A percentile compares a stretch with the other conserved stretches of the same genome.
Conservation (phyloP, 37 sponge, comb jelly and placozoan species). For the Theonella swinhoei region DNA sequence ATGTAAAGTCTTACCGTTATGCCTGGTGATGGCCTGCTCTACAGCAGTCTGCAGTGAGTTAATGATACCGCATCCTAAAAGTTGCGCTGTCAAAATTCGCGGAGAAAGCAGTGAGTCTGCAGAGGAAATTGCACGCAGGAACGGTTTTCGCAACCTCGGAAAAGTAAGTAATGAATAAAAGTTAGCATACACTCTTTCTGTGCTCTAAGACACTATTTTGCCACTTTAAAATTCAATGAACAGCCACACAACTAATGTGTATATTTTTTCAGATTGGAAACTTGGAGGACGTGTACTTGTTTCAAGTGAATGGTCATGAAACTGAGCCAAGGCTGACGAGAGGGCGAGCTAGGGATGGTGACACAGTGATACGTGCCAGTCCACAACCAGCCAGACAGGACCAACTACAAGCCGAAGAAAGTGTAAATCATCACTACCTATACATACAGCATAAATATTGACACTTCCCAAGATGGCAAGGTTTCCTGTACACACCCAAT, state of each 20-base stretch:
- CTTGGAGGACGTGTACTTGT: slow-evolving; percentile 18
- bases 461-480: neutral
- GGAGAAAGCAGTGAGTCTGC: slow-evolving; percentile 30
- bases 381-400: no score
- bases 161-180: slow-evolving; percentile 1
- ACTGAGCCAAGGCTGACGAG: neutral
- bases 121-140: slow-evolving; percentile 27
- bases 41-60: neutral
- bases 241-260: neutral
- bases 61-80: no score
- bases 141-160: slow-evolving; percentile 35
- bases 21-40: neutral
- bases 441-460: no score
- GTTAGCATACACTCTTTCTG: neutral
- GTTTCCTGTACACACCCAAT: neutral
- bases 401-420: neutral
- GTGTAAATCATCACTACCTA: no score
- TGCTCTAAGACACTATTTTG: neutral
- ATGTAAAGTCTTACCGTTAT: neutral
- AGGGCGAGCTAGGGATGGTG: neutral
- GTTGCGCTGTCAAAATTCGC: slow-evolving; percentile 39
- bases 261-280: slow-evolving; percentile 1
- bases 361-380: neutral
- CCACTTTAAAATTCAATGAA: neutral
- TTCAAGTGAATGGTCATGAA: neutral